Evolutionary conservation across 2,113 vertebrate genomes (phyloP), one percentile per base, ranked within the genome.

Genomic region (Anoura caudifer): DNA sequence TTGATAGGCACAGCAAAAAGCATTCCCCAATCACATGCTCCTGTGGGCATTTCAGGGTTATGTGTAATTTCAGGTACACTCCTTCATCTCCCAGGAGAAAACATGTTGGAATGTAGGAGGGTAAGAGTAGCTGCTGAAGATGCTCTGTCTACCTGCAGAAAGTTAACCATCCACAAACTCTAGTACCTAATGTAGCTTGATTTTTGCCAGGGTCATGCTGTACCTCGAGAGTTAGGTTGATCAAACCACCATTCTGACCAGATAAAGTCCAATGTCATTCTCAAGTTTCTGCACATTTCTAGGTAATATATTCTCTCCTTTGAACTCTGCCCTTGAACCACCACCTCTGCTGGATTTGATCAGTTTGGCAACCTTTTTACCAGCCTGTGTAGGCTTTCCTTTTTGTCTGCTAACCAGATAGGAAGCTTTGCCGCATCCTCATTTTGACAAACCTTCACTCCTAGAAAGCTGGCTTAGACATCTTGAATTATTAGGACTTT

Each of bases 111-210:
- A 41, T 54, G 38, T 36, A 31, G 52, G 45, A 61, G 36, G 4
- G 54, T 14, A 45, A 41, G 36, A 56, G 63, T 9, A 22, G 19
- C 12, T 22, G 19, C 9, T 59, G 4, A 59, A 65, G 72, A 41
- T 1, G 13, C 13, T 24, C 4, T 16, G 31, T 31, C 14, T 61
- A 38, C 14, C 1, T 41, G 41, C 2, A 33, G n/a, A 63, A 67
- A 26, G 16, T 61, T 14, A 67, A 61, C 45, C n/a, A 11, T 28
- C 43, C 31, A 36, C 43, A 28, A 43, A 41, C 14, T 1, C 5
- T 0, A 4, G 38, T 41, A 12, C 6, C 59, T 38, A 15, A 69
- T 14, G 36, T 31, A 61, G 24, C 15, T 54, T 2, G 0, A 15
- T 45, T 52, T 67, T 43, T 69, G 8, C n/a, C 45, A 24, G 73